Conservation (phyloP, 2,113 vertebrate genomes). For the Coregonus clupeaformis region DNA sequence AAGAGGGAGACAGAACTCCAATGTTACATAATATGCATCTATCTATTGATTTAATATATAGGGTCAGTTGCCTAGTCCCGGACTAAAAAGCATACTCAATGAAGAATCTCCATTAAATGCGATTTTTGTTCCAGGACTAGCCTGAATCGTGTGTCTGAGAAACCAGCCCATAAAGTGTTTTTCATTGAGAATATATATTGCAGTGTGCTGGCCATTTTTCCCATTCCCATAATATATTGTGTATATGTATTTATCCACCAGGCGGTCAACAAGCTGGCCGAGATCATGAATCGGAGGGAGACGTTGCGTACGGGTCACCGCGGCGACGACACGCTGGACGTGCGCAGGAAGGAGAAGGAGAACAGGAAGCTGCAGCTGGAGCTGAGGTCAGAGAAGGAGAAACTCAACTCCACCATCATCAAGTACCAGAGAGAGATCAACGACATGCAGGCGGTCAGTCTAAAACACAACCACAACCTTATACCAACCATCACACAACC, state of each 20-base stretch:
- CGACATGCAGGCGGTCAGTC: constrained; percentile 96
- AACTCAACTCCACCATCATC: constrained; percentile 90
- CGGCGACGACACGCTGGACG: constrained; percentile 78
- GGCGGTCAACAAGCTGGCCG: constrained; percentile 95
- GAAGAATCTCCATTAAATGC: too few species aligned
- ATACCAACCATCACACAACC: too few species aligned
- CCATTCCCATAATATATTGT: not conserved
- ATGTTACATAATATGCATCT: too few species aligned
- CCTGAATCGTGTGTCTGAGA: too few species aligned
- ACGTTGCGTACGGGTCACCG: constrained; percentile 62
- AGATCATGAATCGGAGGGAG: constrained; percentile 93
- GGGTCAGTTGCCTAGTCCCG: too few species aligned
- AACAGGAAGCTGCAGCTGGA: constrained; percentile 95
- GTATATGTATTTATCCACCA: constrained; percentile 38
- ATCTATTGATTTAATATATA: too few species aligned
- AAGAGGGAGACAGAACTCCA: too few species aligned
- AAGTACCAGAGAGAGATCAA: constrained; percentile 93
- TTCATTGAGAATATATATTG: not conserved
- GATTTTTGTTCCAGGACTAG: too few species aligned
- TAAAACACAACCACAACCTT: too few species aligned
- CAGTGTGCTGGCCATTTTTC: not conserved
- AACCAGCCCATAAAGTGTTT: too few species aligned
- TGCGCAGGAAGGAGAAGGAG: constrained; percentile 92
- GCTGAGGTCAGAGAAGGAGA: constrained; percentile 88
- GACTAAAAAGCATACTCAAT: too few species aligned